Conservation (phyloP, 2,888 invertebrate species). For the Dermolepida albohirtum region DNA sequence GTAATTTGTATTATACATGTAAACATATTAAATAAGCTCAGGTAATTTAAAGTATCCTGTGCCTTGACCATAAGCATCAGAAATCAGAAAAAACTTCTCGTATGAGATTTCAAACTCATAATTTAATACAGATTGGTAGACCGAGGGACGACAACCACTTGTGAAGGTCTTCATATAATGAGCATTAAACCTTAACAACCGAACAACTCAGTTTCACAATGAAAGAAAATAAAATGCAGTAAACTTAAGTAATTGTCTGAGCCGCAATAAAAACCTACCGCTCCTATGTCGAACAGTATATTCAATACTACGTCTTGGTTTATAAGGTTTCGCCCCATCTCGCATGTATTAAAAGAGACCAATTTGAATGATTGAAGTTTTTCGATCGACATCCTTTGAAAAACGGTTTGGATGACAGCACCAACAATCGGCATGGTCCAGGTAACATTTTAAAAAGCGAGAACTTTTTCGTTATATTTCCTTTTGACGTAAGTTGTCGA, state of each 20-base stretch:
- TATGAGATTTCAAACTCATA: conserved; percentile 50
- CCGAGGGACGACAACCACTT: conserved; percentile 56
- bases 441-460: conserved; percentile 59
- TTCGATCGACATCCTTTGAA: conserved; percentile 34
- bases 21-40: no score
- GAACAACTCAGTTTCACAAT: conserved; percentile 49
- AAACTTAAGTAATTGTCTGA: conserved; percentile 48
- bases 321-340: conserved; percentile 57
- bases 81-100: conserved; percentile 2
- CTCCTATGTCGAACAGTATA: conserved; percentile 59
- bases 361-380: conserved; percentile 33
- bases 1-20: no score
- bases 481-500: conserved; percentile 51
- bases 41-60: no score
- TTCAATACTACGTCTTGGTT: conserved; percentile 54
- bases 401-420: conserved; percentile 50
- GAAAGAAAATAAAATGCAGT: conserved; percentile 39
- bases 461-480: conserved; percentile 54
- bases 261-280: conserved; percentile 51
- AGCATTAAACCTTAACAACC: conserved; percentile 62
- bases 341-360: conserved; percentile 55
- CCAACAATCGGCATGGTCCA: conserved; percentile 58
- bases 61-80: neutral
- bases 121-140: conserved; percentile 56
- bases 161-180: conserved; percentile 62